A percentile compares a stretch with the other conserved stretches of the same genome.
Evolutionary conservation across 2,888 invertebrate species (phyloP).

Genomic region (Ochropleura leucogaster): DNA sequence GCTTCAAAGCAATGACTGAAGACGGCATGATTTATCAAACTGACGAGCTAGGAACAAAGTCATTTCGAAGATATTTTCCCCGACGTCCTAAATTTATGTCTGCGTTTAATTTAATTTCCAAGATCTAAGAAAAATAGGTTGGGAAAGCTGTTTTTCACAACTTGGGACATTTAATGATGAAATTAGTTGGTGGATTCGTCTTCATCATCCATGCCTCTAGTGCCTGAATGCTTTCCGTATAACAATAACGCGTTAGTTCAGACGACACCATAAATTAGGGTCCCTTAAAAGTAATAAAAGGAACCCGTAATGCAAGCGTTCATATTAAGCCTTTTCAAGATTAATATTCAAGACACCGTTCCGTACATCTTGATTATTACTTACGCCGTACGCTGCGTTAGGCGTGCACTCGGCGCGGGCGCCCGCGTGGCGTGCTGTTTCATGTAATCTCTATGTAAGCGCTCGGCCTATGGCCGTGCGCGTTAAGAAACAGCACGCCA

Average conservation of each 20-base stretch:
- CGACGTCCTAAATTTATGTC: constrained; percentile 57
- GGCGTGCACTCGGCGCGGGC: no score
- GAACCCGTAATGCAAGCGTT: background rate
- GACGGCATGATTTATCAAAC: constrained; percentile 65
- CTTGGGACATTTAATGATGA: constrained; percentile 33
- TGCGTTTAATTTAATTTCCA: constrained; percentile 63
- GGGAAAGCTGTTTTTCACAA: constrained; percentile 37
- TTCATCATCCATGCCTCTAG: constrained; percentile 23
- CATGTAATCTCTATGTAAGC: no score
- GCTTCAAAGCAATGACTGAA: constrained; percentile 73
- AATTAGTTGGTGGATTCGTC: constrained; percentile 38
- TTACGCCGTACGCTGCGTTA: no score
- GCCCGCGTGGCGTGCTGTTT: no score
- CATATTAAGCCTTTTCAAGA: no score
- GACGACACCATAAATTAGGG: background rate
- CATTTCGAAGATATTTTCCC: constrained; percentile 61
- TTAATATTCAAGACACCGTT: background rate
- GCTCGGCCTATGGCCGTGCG: no score
- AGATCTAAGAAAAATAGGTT: constrained; percentile 51
- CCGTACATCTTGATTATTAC: background rate
- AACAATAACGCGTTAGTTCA: background rate
- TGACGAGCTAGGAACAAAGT: constrained; percentile 60
- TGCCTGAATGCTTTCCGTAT: background rate
- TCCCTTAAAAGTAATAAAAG: background rate
- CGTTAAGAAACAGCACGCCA: no score